Percentiles rank a stretch among this genome's conserved stretches.
These are phyloP conservation scores for Drosophila paranaensis DNA, from an alignment of 2,888 invertebrate genomes.

Conservation along the genomic window DNA sequence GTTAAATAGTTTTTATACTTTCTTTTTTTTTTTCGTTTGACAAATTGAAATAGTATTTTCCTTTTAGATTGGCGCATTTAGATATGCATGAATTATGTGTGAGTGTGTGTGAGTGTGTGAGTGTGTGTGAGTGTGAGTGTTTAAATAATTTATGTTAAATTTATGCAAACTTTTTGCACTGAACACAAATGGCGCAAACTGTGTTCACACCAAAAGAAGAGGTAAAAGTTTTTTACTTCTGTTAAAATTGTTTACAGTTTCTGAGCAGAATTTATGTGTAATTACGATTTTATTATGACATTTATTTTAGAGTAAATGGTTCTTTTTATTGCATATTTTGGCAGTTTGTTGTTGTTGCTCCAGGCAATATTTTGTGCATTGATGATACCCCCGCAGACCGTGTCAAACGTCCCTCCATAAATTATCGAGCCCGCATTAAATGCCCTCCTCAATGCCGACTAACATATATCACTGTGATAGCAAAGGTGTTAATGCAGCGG, in stretches of 20 bases:
- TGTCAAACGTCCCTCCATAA: not conserved
- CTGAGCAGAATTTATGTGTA: conserved; percentile 49
- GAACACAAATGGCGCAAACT: conserved; percentile 63
- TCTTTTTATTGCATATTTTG: conserved; percentile 65
- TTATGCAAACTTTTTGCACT: conserved; percentile 54
- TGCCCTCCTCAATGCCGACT: conserved; percentile 1
- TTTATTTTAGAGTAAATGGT: conserved; percentile 35
- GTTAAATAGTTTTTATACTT: conserved; percentile 52
- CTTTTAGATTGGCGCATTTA: conserved; percentile 51
- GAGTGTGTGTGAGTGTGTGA: not conserved
- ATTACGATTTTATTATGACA: conserved; percentile 51
- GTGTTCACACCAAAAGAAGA: conserved; percentile 3
- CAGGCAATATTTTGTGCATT: conserved; percentile 29
- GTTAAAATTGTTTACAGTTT: conserved; percentile 35
- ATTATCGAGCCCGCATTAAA: conserved; percentile 4
- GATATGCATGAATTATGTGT: conserved; percentile 65
- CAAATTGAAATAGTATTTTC: conserved; percentile 49
- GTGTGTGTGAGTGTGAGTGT: conserved; percentile 5
- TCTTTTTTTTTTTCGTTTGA: conserved; percentile 8
- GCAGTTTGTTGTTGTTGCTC: conserved; percentile 58
- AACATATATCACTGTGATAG: not conserved
- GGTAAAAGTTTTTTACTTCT: conserved; percentile 9
- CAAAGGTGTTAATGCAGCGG: not conserved
- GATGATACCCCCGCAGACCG: conserved; percentile 29
- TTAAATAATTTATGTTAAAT: conserved; percentile 43